phyloP scores from a whole-genome alignment of 2,888 invertebrate genomes.

The Hemaris fuciformis region DNA sequence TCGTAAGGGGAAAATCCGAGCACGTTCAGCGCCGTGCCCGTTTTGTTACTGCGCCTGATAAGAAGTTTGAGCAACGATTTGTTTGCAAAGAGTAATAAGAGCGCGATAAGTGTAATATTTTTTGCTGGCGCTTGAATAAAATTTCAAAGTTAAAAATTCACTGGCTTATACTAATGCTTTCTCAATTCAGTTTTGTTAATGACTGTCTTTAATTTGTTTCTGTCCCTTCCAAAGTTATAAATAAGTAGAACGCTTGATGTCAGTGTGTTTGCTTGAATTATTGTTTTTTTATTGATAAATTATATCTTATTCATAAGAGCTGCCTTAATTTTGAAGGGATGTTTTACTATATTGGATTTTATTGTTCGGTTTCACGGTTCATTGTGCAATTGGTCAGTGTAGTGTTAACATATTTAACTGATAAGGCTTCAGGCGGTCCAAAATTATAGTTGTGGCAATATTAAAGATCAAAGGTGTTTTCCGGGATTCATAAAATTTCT shows the following conservation, averaged over 20 bases:
- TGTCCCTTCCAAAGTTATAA: neutral
- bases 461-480: neutral
- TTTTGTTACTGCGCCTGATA: conserved; percentile 1
- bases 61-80: neutral
- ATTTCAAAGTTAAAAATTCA: neutral
- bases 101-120: neutral
- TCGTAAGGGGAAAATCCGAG: neutral
- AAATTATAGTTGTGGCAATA: neutral
- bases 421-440: neutral
- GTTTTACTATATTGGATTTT: neutral
- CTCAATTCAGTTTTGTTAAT: neutral
- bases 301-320: neutral
- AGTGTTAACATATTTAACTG: neutral
- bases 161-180: neutral
- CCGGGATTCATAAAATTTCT: too few relatives aligned
- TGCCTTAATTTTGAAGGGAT: neutral
- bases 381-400: neutral
- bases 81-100: neutral
- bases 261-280: neutral
- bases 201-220: neutral
- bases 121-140: neutral
- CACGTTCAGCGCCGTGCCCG: neutral
- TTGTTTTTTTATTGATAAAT: neutral
- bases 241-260: neutral
- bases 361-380: neutral